phyloP scores from a whole-genome alignment of 2,888 invertebrate genomes.

The Archips xylosteana region DNA sequence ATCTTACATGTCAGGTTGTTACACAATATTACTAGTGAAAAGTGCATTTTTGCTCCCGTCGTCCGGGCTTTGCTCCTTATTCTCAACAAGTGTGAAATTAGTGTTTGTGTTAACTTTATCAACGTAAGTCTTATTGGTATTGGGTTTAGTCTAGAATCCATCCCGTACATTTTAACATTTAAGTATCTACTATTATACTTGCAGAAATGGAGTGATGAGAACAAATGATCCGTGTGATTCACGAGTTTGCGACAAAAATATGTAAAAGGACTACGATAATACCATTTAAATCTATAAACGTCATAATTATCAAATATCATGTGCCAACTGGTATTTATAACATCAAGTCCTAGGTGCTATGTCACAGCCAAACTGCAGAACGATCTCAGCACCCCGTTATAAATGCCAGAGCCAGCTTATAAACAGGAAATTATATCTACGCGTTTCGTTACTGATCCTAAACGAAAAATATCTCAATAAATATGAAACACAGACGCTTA shows the following conservation, averaged over 20 bases:
- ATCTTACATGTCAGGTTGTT: too few species aligned
- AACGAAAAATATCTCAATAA: slow-evolving; percentile 55
- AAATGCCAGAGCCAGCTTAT: slow-evolving; percentile 49
- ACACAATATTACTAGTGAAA: too few species aligned
- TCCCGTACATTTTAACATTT: slow-evolving; percentile 31
- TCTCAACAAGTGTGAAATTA: background rate
- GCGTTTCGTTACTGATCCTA: slow-evolving; percentile 22
- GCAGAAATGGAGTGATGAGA: slow-evolving; percentile 14
- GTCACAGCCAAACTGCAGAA: slow-evolving; percentile 60
- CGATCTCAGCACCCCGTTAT: slow-evolving; percentile 49
- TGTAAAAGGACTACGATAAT: slow-evolving; percentile 18
- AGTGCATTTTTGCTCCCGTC: too few species aligned
- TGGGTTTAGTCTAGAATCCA: slow-evolving; percentile 24
- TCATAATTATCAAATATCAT: slow-evolving; percentile 26
- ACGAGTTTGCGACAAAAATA: slow-evolving; percentile 25
- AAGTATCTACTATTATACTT: slow-evolving; percentile 20
- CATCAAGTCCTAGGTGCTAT: slow-evolving; percentile 49
- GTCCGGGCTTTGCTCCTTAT: too few species aligned
- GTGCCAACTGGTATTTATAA: slow-evolving; percentile 52
- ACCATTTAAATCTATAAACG: slow-evolving; percentile 22
- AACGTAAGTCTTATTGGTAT: background rate
- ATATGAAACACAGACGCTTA: slow-evolving; percentile 63
- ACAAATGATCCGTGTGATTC: slow-evolving; percentile 8
- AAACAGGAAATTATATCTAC: slow-evolving; percentile 33
- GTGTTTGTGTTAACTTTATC: background rate